These are phyloP conservation scores for Tetrao urogallus DNA, from an alignment of 2,113 vertebrate genomes.

Conservation along the genomic window DNA sequence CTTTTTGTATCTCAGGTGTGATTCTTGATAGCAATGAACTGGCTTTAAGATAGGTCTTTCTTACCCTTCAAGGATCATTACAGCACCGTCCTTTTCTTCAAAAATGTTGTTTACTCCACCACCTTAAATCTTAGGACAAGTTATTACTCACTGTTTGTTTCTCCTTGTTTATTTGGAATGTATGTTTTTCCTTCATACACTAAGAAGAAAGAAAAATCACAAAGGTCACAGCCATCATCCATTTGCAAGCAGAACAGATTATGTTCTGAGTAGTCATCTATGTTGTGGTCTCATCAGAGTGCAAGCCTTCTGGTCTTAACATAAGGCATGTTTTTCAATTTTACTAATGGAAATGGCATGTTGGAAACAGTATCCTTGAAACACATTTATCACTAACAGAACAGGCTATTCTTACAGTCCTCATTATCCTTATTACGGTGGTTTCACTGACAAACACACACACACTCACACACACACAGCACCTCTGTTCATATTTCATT, in stretches of 20 bases:
- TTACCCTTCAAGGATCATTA: background rate
- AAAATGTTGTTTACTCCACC: background rate
- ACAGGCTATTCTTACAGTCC: background rate
- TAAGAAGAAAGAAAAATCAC: background rate
- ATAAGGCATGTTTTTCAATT: background rate
- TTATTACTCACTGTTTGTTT: background rate
- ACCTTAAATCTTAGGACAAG: background rate
- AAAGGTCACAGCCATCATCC: accelerated
- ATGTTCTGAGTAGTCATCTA: background rate
- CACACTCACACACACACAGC: background rate
- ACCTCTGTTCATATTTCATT: background rate
- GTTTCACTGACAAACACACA: background rate
- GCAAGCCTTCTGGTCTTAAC: background rate
- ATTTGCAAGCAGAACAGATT: background rate
- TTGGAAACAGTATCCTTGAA: background rate
- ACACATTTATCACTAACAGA: background rate
- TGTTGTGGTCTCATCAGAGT: background rate
- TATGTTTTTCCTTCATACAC: background rate
- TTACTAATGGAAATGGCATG: background rate
- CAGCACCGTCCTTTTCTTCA: background rate
- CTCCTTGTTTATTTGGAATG: background rate
- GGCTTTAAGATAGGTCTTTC: background rate
- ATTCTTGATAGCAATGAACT: background rate
- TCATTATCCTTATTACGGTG: background rate
- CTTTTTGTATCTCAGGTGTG: accelerated